phyloP scores from a whole-genome alignment of 2,888 invertebrate genomes.

The Axea sp. region DNA sequence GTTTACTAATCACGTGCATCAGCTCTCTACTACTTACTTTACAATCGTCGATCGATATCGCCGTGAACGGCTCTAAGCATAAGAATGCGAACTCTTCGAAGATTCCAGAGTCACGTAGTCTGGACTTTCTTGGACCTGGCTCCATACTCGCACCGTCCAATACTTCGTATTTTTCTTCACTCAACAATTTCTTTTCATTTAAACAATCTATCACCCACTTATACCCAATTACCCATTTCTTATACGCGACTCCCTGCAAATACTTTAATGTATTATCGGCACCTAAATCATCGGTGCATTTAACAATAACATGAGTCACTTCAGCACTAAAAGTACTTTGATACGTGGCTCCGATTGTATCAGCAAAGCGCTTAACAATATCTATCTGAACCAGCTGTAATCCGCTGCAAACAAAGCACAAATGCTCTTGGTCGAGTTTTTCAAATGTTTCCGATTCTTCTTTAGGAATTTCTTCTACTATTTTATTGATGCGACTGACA shows the following conservation, averaged over 20 bases:
- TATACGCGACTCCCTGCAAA: slow-evolving; percentile 71
- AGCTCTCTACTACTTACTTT: slow-evolving; percentile 65
- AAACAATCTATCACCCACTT: slow-evolving; percentile 70
- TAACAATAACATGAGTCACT: slow-evolving; percentile 73
- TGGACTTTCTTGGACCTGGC: slow-evolving; percentile 69
- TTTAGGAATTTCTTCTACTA: not conserved
- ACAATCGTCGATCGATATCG: slow-evolving; percentile 65
- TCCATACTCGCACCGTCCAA: slow-evolving; percentile 65
- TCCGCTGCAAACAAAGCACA: slow-evolving; percentile 68
- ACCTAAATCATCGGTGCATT: slow-evolving; percentile 57
- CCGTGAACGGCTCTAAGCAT: slow-evolving; percentile 68
- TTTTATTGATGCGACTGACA: slow-evolving; percentile 11
- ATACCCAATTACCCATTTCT: slow-evolving; percentile 70
- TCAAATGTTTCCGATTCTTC: not conserved
- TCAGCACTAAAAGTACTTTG: slow-evolving; percentile 60
- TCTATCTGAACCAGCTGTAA: slow-evolving; percentile 60
- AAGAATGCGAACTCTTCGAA: slow-evolving; percentile 69
- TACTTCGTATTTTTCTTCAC: slow-evolving; percentile 71
- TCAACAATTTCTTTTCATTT: slow-evolving; percentile 56
- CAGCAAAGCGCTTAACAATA: slow-evolving; percentile 64
- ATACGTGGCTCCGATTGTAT: slow-evolving; percentile 61
- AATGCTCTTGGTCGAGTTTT: not conserved
- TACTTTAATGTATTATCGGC: slow-evolving; percentile 72
- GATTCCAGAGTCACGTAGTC: slow-evolving; percentile 61
- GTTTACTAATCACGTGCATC: too few relatives aligned